Evolutionary conservation across 2,888 invertebrate genomes (phyloP), one percentile per base, ranked within the genome.

Genomic region (Iphiclides podalirius): DNA sequence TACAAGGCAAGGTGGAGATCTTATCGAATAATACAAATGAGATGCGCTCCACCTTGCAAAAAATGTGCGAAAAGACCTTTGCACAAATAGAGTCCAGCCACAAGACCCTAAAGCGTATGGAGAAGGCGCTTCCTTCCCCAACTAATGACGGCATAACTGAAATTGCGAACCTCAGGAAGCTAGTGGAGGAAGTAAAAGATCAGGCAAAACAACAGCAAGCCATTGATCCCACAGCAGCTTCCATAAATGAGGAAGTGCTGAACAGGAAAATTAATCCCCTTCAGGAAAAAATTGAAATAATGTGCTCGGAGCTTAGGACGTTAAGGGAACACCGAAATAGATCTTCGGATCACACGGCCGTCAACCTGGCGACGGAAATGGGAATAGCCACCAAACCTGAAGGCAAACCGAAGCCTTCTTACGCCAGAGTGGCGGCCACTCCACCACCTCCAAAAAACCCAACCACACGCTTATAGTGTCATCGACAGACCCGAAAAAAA

Each of bases 401-500:
- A 26, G 8, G 8, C 26, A 2, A 26, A 26, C 26, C 4, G 1
- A 26, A 26, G 4, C 26, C 26, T 8, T 28, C 39, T 2, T 43
- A 47, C 17, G 46, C 46, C 11, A 26, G 47, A 13, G 39, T 39
- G 6, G 13, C 41, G 0, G 33, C 35, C 11, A 47, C 23, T 8
- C 36, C 37, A 1, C 43, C 36, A 4, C 46, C 20, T 3, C 36
- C 15, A 3, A 44, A 23, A 44, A 23, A 7, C 48, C 51, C 0
- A 51, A 52, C 3, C 54, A 55, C 46, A 58, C 52, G 8, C 15
- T 58, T 0, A 51, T 55, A 13, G 14, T 58, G 7, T 52, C 48
- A 1, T 48, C 51, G 1, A 55, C 41, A 4, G 40, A 52, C 14
- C 36, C 48, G 0, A 15, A 31, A 8, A 26, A 51, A 7, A 47